Evolutionary conservation across 2,888 invertebrate species (phyloP).

Genomic region (Ferrisia virgata): DNA sequence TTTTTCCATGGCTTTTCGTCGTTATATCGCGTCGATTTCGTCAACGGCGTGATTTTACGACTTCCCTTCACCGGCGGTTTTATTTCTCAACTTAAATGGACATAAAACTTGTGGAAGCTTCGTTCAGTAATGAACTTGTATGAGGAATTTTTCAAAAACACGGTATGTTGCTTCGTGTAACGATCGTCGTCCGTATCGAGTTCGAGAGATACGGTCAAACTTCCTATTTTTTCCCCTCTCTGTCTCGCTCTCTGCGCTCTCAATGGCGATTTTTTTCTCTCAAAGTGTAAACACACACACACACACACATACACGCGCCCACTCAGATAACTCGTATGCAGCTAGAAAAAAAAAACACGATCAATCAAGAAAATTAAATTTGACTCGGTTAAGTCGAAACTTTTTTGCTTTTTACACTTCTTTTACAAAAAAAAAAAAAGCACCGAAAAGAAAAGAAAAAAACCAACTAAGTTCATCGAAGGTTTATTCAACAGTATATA

Average conservation of each 20-base stretch:
- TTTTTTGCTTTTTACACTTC: background rate
- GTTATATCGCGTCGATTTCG: conserved; percentile 41
- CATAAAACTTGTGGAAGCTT: conserved; percentile 22
- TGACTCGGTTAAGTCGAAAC: background rate
- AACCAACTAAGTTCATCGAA: background rate
- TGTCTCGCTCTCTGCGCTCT: background rate
- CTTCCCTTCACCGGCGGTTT: conserved; percentile 27
- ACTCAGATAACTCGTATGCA: background rate
- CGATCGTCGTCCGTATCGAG: background rate
- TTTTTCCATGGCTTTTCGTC: conserved; percentile 28
- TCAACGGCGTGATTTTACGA: conserved; percentile 44
- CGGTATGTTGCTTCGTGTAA: conserved; percentile 1
- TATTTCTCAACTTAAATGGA: conserved; percentile 28
- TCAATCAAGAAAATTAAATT: background rate
- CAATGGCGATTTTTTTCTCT: background rate
- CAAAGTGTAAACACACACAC: background rate
- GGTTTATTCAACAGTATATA: background rate
- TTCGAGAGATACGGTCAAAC: background rate
- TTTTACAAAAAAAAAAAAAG: no score
- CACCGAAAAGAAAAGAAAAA: no score
- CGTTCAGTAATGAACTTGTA: conserved; percentile 26
- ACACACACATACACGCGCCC: no score
- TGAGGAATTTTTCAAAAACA: conserved; percentile 16
- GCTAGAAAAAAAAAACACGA: background rate
- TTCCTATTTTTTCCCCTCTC: background rate